Base-by-base conservation (phyloP, 2,888 invertebrate species). In the Lymantria monacha region DNA sequence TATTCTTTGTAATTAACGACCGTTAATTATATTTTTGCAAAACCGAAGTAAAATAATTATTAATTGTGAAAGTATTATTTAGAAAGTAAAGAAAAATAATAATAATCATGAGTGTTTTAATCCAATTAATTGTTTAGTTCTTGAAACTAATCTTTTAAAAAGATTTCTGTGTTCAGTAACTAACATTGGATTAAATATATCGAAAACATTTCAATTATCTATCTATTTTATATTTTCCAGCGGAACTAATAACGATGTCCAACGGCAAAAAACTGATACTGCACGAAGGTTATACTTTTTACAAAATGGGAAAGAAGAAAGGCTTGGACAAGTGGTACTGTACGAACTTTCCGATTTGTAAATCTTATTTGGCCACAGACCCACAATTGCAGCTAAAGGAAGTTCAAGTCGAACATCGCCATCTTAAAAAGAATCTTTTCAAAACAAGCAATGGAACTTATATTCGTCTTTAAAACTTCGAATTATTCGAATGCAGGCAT, bases 241-340 rank as follows among this genome's bases (percentile, higher is more conserved):
- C 61, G 7, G 40, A 54, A 13, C 7, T 44, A 43, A 70, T 67
- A 50, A 57, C 51, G 0, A 57, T 69, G 57, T 0, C 38, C 0
- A 62, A 59, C 12, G 59, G 60, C 0, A 67, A 62, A 11, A 46
- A 44, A 8, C 46, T 59, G 3, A 43, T 55, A 7, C 10, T 63
- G 11, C 46, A 55, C 45, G 38, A 61, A 10, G 63, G 59, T 7
- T 66, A 61, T 46, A 62, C 63, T 0, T 71, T 66, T 44, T 60
- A 61, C 48, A 54, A 48, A 33, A 52, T 45, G 41, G 53, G 53
- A 11, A 43, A 37, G 3, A 56, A 56, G 30, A 59, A 55, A 30
- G 49, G 41, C 0, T 51, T 44, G 0, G 51, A 51, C 22, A 64
- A 59, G 46, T 70, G 65, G 66, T 14, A 49, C 22, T 61, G 66